Conservation (phyloP, 2,888 invertebrate genomes). For the Phaonia tiefii region DNA sequence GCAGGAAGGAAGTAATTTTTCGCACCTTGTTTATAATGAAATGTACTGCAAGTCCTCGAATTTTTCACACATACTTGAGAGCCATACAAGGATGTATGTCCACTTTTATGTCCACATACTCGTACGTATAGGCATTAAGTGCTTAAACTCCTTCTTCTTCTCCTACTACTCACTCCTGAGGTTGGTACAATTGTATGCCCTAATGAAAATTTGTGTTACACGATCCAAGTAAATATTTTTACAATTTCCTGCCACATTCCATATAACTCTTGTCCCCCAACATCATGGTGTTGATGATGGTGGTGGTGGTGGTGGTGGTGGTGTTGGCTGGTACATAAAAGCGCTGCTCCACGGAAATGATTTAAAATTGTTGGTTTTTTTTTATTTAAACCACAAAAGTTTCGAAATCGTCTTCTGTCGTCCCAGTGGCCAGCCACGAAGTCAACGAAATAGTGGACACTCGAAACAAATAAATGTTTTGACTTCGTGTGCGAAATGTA, state of each 20-base stretch:
- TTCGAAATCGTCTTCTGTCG: background rate
- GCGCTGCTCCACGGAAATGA: slow-evolving; percentile 64
- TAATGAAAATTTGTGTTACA: slow-evolving; percentile 66
- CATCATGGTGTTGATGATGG: background rate
- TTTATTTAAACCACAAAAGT: slow-evolving; percentile 27
- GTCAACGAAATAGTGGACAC: slow-evolving; percentile 31
- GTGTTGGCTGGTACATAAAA: slow-evolving; percentile 44
- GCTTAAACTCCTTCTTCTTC: slow-evolving; percentile 49
- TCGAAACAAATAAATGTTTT: slow-evolving; percentile 23
- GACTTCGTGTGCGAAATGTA: background rate
- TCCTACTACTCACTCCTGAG: background rate
- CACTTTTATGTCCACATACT: background rate
- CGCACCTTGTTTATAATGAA: slow-evolving; percentile 67
- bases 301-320: slow-evolving; percentile 9
- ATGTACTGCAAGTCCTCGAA: slow-evolving; percentile 45
- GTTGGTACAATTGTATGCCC: slow-evolving; percentile 60
- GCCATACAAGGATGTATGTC: background rate
- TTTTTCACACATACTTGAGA: slow-evolving; percentile 39
- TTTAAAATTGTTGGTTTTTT: slow-evolving; percentile 55
- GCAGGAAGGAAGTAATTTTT: slow-evolving; percentile 68
- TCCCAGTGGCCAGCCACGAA: slow-evolving; percentile 29
- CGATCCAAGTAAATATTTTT: slow-evolving; percentile 62
- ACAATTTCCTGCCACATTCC: slow-evolving; percentile 52
- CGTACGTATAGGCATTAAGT: slow-evolving; percentile 29
- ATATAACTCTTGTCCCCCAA: background rate